Evolutionary conservation across 2,888 invertebrate genomes (phyloP), one percentile per base, ranked within the genome.

Genomic region (Protonemura montana): DNA sequence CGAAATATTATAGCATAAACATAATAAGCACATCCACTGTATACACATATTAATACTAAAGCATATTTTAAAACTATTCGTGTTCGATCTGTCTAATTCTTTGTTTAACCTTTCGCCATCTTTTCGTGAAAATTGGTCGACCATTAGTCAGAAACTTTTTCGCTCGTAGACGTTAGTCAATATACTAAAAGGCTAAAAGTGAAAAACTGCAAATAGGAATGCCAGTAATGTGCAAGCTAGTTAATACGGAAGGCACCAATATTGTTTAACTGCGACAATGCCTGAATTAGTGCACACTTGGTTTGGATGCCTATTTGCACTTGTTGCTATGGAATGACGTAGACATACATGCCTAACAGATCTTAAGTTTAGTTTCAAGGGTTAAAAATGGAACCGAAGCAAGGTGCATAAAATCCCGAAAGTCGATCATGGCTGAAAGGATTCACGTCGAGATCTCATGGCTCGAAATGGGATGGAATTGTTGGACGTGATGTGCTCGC

Each of bases 11-110:
- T 78, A 78, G n/a, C n/a, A 78, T 78, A 78, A 27, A 78, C 28
- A 78, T 78, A 78, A 27, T 78, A 27, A 26, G 27, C 28, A 78
- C 28, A 78, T 28, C 26, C 78, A 78, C 78, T 28, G 28, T 28
- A 77, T 26, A 78, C 26, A 78, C n/a, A 78, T 78, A 78, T 78
- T 21, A 21, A 78, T 78, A 78, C 26, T 76, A 76, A 76, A 76
- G n/a, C 27, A 78, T 78, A 78, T 78, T 26, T 59, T 59, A 16
- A 7, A 59, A 59, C 59, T 59, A 59, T 59, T 59, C 59, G 59
- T 59, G 21, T 59, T 59, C 59, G 59, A 59, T 59, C 21, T 59
- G 59, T 59, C 59, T 59, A 21, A 16, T 59, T 59, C 59, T 59
- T 59, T 59, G 59, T 59, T 59, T 59, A 59, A 59, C 59, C 59